phyloP scores from a whole-genome alignment of 2,113 vertebrate genomes.

The Apodemus speciosus region DNA sequence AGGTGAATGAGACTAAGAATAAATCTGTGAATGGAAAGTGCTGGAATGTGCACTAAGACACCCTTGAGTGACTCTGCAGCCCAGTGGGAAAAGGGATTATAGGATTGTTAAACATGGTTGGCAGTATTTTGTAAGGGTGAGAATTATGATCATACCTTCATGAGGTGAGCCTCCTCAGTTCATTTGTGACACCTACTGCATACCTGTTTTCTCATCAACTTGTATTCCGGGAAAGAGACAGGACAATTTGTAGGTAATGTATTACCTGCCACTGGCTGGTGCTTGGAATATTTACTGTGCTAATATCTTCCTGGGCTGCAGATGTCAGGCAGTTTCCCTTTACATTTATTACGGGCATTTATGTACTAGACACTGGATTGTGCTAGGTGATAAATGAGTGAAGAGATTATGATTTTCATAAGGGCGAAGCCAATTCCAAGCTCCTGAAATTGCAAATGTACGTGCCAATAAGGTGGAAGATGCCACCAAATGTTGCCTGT shows the following conservation, averaged over 20 bases:
- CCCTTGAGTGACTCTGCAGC: background rate
- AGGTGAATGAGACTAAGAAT: background rate
- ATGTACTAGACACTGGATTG: background rate
- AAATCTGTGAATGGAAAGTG: background rate
- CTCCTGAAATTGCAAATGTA: background rate
- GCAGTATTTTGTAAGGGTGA: background rate
- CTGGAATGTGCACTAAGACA: too few species aligned
- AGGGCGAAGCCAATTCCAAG: background rate
- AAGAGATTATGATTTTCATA: background rate
- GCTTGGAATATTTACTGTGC: background rate
- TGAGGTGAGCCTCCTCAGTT: background rate
- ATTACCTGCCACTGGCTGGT: background rate
- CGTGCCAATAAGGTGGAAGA: background rate
- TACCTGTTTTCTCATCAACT: background rate
- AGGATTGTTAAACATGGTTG: background rate
- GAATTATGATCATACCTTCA: background rate
- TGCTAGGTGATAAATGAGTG: background rate
- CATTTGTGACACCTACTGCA: background rate
- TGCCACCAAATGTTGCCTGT: background rate
- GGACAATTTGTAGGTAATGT: background rate
- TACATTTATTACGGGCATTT: background rate
- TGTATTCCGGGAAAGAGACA: background rate
- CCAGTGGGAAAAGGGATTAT: background rate
- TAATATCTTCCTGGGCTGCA: background rate
- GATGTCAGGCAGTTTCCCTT: background rate